Conservation (phyloP, 2,888 invertebrate genomes). For the Caenorhabditis virilis region DNA sequence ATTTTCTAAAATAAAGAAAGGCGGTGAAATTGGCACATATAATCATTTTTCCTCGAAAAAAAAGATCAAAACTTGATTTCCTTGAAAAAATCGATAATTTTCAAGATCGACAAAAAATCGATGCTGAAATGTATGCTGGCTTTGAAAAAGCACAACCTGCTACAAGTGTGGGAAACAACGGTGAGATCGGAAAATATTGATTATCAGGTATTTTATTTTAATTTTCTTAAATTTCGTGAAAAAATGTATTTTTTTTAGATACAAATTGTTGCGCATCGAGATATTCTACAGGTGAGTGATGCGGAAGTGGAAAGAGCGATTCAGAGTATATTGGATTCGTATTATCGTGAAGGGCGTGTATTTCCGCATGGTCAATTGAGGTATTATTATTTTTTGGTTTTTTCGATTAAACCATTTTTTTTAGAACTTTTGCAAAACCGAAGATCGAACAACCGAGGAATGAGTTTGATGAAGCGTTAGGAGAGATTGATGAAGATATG, state of each 20-base stretch:
- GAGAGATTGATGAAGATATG: slow-evolving; percentile 19
- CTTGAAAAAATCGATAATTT: slow-evolving; percentile 2
- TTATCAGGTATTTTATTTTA: slow-evolving; percentile 18
- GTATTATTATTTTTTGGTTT: slow-evolving; percentile 4
- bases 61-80: too few relatives aligned
- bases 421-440: slow-evolving; percentile 7
- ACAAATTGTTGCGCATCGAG: slow-evolving; percentile 45
- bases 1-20: too few relatives aligned
- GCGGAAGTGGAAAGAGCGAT: slow-evolving; percentile 49
- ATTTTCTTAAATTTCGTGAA: neutral
- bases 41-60: too few relatives aligned
- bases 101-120: slow-evolving; percentile 66
- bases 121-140: slow-evolving; percentile 58
- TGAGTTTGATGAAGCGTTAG: slow-evolving; percentile 17
- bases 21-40: too few relatives aligned
- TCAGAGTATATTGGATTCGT: slow-evolving; percentile 48
- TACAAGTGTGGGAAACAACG: slow-evolving; percentile 33
- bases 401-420: slow-evolving; percentile 3
- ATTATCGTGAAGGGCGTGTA: slow-evolving; percentile 53
- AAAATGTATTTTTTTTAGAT: slow-evolving; percentile 14
- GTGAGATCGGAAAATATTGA: slow-evolving; percentile 36
- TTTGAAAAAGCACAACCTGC: slow-evolving; percentile 40
- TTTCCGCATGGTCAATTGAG: slow-evolving; percentile 62
- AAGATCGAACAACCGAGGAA: too few relatives aligned
- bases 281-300: slow-evolving; percentile 37